A percentile compares a stretch with the other conserved stretches of the same genome.
phyloP scores from a whole-genome alignment of 2,888 invertebrate genomes.

The Resseliella maxima region DNA sequence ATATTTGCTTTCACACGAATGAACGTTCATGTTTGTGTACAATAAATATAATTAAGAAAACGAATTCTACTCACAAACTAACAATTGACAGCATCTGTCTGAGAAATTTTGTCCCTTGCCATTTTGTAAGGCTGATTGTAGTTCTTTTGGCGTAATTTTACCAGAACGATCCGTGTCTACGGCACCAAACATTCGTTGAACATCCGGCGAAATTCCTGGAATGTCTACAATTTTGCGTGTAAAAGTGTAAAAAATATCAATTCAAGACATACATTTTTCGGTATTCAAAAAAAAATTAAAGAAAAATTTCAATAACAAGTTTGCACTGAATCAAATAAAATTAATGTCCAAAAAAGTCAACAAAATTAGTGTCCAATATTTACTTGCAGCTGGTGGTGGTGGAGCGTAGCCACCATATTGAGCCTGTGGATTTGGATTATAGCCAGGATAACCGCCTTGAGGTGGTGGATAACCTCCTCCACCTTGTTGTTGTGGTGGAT shows the following conservation, averaged over 20 bases:
- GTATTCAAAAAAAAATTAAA: too few relatives aligned
- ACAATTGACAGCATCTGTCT: neutral
- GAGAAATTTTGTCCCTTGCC: constrained; percentile 74
- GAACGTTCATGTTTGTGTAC: too few relatives aligned
- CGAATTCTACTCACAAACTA: constrained; percentile 7
- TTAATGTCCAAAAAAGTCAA: too few relatives aligned
- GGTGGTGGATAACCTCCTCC: neutral
- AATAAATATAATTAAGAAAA: neutral
- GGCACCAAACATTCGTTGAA: constrained; percentile 84
- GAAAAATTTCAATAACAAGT: too few relatives aligned
- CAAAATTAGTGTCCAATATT: neutral
- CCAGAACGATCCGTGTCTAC: constrained; percentile 89
- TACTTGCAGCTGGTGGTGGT: constrained; percentile 15
- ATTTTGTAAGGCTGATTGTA: constrained; percentile 84
- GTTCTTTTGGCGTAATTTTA: constrained; percentile 79
- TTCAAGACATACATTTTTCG: too few relatives aligned
- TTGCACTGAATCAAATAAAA: too few relatives aligned
- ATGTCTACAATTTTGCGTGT: constrained; percentile 62
- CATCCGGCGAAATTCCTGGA: constrained; percentile 75
- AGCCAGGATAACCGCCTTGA: constrained; percentile 18
- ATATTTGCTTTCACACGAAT: neutral
- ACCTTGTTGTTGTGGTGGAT: neutral
- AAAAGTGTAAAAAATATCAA: too few relatives aligned
- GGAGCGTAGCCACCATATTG: constrained; percentile 47
- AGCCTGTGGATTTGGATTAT: neutral